These are phyloP conservation scores for Hirtodrosophila alboralis DNA, from an alignment of 2,888 invertebrate genomes.

Conservation along the genomic window DNA sequence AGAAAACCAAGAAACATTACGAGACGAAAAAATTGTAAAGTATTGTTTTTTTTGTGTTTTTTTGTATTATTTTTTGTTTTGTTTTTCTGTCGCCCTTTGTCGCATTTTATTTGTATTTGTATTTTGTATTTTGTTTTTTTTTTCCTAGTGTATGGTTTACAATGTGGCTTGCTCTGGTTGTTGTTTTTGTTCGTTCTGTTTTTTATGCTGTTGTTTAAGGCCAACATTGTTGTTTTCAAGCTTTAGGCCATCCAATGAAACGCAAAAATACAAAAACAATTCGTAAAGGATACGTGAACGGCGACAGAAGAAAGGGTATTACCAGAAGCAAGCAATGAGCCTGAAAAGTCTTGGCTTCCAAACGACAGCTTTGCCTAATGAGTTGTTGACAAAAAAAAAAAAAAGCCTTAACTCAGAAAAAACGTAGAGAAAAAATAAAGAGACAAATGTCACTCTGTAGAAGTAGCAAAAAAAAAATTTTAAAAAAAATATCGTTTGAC, in stretches of 20 bases:
- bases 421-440: neutral
- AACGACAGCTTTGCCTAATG: slow-evolving; percentile 13
- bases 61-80: no score
- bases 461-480: no score
- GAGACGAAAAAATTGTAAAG: slow-evolving; percentile 34
- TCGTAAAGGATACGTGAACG: slow-evolving; percentile 7
- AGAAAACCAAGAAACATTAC: slow-evolving; percentile 33
- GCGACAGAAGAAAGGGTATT: neutral
- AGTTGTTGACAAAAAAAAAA: slow-evolving; percentile 2
- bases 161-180: slow-evolving; percentile 20
- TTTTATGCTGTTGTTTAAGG: no score
- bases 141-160: slow-evolving; percentile 16
- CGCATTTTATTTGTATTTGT: slow-evolving; percentile 19
- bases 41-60: slow-evolving; percentile 62
- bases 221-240: slow-evolving; percentile 8
- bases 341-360: neutral
- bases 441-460: no score
- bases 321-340: neutral
- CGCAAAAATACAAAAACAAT: neutral
- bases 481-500: no score
- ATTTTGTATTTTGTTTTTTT: slow-evolving; percentile 5
- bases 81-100: slow-evolving; percentile 47
- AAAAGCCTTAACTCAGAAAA: neutral
- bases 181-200: slow-evolving; percentile 12
- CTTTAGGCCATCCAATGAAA: slow-evolving; percentile 1